phyloP scores from a whole-genome alignment of 1,140 invertebrate genomes.

The Stegodyphus dumicola region DNA sequence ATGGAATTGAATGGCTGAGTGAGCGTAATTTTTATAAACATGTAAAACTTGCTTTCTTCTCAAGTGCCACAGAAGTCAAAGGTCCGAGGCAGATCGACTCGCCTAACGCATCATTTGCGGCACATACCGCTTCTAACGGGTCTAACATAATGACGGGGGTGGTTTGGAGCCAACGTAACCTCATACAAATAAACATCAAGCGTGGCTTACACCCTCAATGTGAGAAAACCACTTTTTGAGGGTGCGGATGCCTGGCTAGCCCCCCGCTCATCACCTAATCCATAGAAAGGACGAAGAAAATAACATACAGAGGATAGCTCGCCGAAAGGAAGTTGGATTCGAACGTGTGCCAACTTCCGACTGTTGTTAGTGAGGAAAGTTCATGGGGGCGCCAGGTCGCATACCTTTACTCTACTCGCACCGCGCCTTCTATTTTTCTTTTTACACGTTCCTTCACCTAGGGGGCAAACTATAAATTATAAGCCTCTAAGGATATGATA shows the following conservation, averaged over 20 bases:
- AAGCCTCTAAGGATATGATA: neutral
- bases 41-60: neutral
- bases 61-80: neutral
- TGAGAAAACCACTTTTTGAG: neutral
- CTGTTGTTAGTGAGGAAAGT: slow-evolving; percentile 23
- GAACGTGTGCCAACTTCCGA: slow-evolving; percentile 43
- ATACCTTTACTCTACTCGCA: neutral
- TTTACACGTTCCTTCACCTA: too few species aligned
- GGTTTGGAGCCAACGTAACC: slow-evolving; percentile 5
- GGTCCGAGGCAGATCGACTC: neutral
- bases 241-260: slow-evolving; percentile 6
- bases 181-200: slow-evolving; percentile 24
- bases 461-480: neutral
- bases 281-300: neutral
- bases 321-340: neutral
- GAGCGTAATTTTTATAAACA: neutral
- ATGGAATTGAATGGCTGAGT: neutral
- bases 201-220: neutral
- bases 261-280: slow-evolving; percentile 15
- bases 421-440: neutral
- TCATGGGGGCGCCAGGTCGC: neutral
- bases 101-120: slow-evolving; percentile 11
- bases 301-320: neutral
- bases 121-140: slow-evolving; percentile 18
- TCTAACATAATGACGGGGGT: slow-evolving; percentile 33